Percentiles rank a stretch among this genome's conserved stretches.
These are phyloP conservation scores for Echeneis naucrates DNA, from an alignment of 2,797 vertebrate species.

Conservation along the genomic window DNA sequence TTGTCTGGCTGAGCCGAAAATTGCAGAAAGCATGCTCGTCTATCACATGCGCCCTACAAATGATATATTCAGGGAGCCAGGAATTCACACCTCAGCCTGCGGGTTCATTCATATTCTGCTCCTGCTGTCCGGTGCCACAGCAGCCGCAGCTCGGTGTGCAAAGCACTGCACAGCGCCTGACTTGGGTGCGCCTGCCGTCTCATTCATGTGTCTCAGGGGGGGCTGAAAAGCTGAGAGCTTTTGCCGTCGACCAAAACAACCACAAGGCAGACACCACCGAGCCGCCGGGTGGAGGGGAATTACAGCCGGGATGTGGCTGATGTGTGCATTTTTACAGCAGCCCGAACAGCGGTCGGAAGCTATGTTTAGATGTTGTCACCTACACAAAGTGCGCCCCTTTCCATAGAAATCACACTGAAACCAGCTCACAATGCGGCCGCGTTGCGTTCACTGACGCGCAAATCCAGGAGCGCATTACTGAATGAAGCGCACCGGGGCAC, in stretches of 20 bases:
- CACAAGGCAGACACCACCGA: slow-evolving; percentile 37
- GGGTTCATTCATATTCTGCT: slow-evolving; percentile 68
- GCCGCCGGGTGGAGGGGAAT: slow-evolving; percentile 14
- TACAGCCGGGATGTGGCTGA: slow-evolving; percentile 12
- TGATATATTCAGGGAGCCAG: background rate
- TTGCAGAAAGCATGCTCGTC: background rate
- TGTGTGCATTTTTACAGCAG: slow-evolving; percentile 8
- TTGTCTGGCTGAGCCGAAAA: slow-evolving; percentile 75
- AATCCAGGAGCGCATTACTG: background rate
- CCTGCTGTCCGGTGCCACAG: slow-evolving; percentile 45
- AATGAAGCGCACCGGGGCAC: background rate
- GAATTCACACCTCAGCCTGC: slow-evolving; percentile 2
- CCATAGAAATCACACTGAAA: slow-evolving; percentile 11
- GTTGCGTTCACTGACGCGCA: slow-evolving; percentile 19
- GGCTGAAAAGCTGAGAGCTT: slow-evolving; percentile 17
- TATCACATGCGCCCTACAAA: slow-evolving; percentile 20
- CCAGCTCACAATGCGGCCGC: slow-evolving; percentile 52
- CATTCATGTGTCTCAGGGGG: slow-evolving; percentile 66
- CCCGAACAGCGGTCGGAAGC: slow-evolving; percentile 1
- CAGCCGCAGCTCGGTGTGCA: slow-evolving; percentile 53
- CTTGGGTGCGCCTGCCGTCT: slow-evolving; percentile 78
- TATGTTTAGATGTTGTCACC: slow-evolving; percentile 44
- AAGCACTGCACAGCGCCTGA: slow-evolving; percentile 61
- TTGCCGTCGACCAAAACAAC: slow-evolving; percentile 59
- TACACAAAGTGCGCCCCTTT: slow-evolving; percentile 28